Evolutionary conservation across 2,888 invertebrate genomes (phyloP).

Genomic region (Lithosia quadra): DNA sequence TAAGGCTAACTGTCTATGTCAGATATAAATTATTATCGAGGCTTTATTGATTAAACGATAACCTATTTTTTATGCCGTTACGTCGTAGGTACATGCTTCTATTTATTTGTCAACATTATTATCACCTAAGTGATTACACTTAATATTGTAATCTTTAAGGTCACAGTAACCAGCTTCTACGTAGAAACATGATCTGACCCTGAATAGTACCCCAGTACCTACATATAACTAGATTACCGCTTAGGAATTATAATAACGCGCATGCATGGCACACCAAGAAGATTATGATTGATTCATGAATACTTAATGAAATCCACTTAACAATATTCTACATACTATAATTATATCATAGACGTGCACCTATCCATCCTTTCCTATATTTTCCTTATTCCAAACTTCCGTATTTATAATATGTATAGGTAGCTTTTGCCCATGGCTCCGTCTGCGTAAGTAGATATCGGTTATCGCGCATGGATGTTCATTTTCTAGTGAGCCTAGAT

Average conservation of each 20-base stretch:
- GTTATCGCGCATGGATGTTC: too few relatives aligned
- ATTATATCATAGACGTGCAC: too few relatives aligned
- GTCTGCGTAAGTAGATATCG: too few relatives aligned
- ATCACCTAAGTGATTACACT: conserved; percentile 1
- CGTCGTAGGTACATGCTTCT: neutral
- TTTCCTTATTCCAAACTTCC: too few relatives aligned
- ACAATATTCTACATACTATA: too few relatives aligned
- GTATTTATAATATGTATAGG: too few relatives aligned
- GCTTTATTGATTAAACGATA: conserved; percentile 9
- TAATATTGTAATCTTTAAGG: conserved; percentile 12
- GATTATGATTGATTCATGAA: neutral
- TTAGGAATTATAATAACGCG: neutral
- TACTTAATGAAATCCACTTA: too few relatives aligned
- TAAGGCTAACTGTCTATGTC: neutral
- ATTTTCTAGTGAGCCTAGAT: too few relatives aligned
- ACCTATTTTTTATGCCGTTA: conserved; percentile 11
- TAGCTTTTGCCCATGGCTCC: too few relatives aligned
- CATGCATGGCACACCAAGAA: neutral
- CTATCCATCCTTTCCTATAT: too few relatives aligned
- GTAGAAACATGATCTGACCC: neutral
- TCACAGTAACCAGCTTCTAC: neutral
- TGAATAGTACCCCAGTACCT: too few relatives aligned
- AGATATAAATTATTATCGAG: conserved; percentile 11
- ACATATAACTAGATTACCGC: conserved; percentile 1
- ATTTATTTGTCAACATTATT: conserved; percentile 10